Evolutionary conservation across 2,113 vertebrate species (phyloP), one percentile per base, ranked within the genome.

Genomic region (Tachysurus vachellii): DNA sequence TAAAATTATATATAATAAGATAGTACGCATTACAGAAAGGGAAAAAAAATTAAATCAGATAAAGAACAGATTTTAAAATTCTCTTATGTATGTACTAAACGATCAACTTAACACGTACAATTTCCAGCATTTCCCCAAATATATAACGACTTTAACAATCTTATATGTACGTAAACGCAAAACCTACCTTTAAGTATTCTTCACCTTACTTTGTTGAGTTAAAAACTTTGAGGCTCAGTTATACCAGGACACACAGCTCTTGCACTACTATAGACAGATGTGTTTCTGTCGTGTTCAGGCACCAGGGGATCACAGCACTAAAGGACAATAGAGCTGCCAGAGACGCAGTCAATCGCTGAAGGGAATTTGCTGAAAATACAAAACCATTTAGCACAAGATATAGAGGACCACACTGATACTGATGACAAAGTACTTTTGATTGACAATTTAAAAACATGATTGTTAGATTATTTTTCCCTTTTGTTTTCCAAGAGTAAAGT

Each of bases 281-380:
- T 93, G 93, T 94, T 94, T 93, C 94, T 93, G 93, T 92, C 90
- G 91, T 87, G 89, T 57, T 11, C 83, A 92, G 92, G 91, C 93
- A 91, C 92, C 84, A 82, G 86, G 89, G 82, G 90, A 91, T 92
- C 91, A 92, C 91, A 85, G 82, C 54, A 36, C 31, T 88, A n/a
- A 75, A 87, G 91, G 83, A 94, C 94, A 95, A 95, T 93, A 88
- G 89, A 87, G 87, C 88, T 57, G 59, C 88, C 88, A 84, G 88
- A 90, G 90, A 90, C 87, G 31, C 92, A 89, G 91, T 93, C 94
- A 95, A 94, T 95, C 92, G 92, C 92, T 94, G 93, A 88, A 89
- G 92, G 93, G 95, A 96, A 95, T 95, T 91, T 96, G 95, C 95
- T 96, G 95, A 95, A 95, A 94, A 94, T 88, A 95, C 94, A 95